Evolutionary conservation across 1,140 invertebrate species (phyloP).

Genomic region (Teleopsis dalmanni): DNA sequence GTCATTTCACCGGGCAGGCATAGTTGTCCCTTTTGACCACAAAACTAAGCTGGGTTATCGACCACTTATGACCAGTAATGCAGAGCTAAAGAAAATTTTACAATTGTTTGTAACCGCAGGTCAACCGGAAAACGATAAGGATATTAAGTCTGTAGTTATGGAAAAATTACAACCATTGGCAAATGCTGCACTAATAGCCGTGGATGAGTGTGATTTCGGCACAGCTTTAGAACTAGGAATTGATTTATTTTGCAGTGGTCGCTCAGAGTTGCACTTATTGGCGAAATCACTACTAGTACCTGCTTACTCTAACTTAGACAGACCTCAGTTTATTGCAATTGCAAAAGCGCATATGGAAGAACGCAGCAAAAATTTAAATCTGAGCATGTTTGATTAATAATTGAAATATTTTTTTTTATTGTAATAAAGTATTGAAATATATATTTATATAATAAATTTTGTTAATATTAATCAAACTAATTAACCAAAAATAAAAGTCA

Average conservation of each 20-base stretch:
- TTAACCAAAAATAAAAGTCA: conserved; percentile 1
- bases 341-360: conserved; percentile 57
- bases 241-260: conserved; percentile 72
- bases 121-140: conserved; percentile 47
- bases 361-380: conserved; percentile 19
- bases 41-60: conserved; percentile 76
- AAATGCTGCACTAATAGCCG: conserved; percentile 54
- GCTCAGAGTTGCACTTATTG: conserved; percentile 58
- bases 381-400: conserved; percentile 32
- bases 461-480: not conserved
- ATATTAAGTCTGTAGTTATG: conserved; percentile 51
- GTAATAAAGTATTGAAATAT: not conserved
- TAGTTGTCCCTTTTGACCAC: conserved; percentile 80
- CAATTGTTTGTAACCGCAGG: conserved; percentile 50
- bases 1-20: conserved; percentile 77
- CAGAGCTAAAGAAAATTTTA: conserved; percentile 70
- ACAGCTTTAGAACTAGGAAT: conserved; percentile 75
- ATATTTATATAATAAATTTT: conserved; percentile 2
- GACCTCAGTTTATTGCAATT: conserved; percentile 68
- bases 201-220: conserved; percentile 92
- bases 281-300: conserved; percentile 59
- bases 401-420: not conserved
- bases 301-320: conserved; percentile 70
- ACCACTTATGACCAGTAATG: conserved; percentile 64
- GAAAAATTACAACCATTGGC: conserved; percentile 68